phyloP scores from a whole-genome alignment of 2,888 invertebrate species.

The Autographa pulchrina region DNA sequence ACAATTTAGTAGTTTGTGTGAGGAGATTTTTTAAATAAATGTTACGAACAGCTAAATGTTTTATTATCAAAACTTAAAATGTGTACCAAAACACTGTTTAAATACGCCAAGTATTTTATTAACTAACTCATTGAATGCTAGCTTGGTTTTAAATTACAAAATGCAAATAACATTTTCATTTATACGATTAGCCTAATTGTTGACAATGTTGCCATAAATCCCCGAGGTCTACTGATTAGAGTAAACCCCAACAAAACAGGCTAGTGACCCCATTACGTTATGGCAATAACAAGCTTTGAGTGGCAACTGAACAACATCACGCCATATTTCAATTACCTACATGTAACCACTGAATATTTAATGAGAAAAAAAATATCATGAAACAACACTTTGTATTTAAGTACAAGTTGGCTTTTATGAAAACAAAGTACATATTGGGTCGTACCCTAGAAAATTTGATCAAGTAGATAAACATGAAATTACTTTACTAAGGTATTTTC shows the following conservation, averaged over 20 bases:
- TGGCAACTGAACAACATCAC: conserved; percentile 43
- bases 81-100: neutral
- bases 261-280: conserved; percentile 42
- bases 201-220: conserved; percentile 16
- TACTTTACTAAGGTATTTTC: too few relatives aligned
- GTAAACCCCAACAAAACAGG: conserved; percentile 43
- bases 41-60: neutral
- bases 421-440: neutral
- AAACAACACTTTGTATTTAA: neutral
- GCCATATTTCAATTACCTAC: conserved; percentile 52
- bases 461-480: too few relatives aligned
- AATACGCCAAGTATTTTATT: too few relatives aligned
- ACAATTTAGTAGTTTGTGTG: neutral
- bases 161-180: neutral
- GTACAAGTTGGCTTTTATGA: neutral
- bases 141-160: neutral
- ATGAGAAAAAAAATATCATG: conserved; percentile 26
- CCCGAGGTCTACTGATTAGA: conserved; percentile 14
- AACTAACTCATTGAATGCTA: too few relatives aligned
- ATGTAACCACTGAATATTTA: conserved; percentile 43
- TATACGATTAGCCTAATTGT: neutral
- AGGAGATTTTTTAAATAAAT: conserved; percentile 31
- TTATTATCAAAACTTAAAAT: neutral
- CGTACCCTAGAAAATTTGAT: neutral
- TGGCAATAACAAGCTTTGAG: conserved; percentile 34